Conservation (phyloP, 1,140 invertebrate genomes). For the Bombus superbus region DNA sequence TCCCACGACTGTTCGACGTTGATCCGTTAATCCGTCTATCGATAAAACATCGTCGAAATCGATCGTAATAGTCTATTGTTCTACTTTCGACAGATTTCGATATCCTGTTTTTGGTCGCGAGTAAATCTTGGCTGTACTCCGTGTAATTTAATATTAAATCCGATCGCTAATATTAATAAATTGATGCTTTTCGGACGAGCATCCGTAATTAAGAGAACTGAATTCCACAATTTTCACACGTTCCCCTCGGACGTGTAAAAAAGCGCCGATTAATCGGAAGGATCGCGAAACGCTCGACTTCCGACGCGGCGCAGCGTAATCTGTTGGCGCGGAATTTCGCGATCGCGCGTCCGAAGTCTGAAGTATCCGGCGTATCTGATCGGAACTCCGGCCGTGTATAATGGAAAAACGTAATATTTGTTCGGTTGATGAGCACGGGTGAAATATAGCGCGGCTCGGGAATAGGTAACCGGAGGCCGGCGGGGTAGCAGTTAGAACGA, state of each 20-base stretch:
- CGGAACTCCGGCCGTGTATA: conserved; percentile 18
- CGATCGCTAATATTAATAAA: background rate
- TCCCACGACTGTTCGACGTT: too few relatives aligned
- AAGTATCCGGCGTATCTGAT: conserved; percentile 38
- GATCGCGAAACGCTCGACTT: conserved; percentile 24
- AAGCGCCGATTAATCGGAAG: background rate
- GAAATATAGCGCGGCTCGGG: conserved; percentile 65
- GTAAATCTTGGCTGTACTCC: too few relatives aligned
- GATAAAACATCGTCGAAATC: background rate
- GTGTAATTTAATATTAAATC: too few relatives aligned
- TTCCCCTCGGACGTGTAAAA: background rate
- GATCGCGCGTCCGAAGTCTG: conserved; percentile 1
- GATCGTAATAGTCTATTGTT: too few relatives aligned
- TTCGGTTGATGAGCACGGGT: conserved; percentile 43
- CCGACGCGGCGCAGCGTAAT: conserved; percentile 14
- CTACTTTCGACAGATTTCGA: background rate
- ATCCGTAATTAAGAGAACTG: too few relatives aligned
- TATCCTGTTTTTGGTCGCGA: too few relatives aligned
- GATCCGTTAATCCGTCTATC: background rate
- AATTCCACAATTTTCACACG: background rate
- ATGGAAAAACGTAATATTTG: conserved; percentile 59
- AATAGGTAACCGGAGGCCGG: conserved; percentile 54
- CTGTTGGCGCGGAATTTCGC: conserved; percentile 26
- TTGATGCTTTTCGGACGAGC: background rate
- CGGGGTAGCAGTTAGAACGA: conserved; percentile 63